These are phyloP conservation scores for Tenthredo distinguenda DNA, from an alignment of 2,888 invertebrate species.

Conservation along the genomic window DNA sequence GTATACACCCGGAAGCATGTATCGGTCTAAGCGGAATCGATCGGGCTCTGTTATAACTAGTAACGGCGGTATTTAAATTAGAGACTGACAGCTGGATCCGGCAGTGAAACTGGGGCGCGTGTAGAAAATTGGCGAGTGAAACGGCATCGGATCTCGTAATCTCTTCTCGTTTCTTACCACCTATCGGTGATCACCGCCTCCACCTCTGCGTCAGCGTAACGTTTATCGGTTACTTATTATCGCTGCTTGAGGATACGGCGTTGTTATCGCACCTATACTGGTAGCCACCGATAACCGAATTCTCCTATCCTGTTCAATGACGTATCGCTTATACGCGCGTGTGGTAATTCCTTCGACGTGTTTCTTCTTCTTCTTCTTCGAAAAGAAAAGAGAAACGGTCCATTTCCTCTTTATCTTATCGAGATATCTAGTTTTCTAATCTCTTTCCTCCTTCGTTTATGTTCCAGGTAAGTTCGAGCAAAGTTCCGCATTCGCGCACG, in stretches of 20 bases:
- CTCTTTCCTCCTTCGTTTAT: background rate
- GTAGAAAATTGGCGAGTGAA: constrained; percentile 33
- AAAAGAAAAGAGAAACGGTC: background rate
- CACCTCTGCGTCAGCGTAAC: background rate
- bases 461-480: constrained; percentile 23
- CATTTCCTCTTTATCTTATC: background rate
- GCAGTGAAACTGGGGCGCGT: constrained; percentile 20
- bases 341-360: background rate
- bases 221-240: background rate
- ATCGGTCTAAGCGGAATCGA: constrained; percentile 11
- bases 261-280: background rate
- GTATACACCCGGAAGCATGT: background rate
- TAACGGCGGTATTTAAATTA: constrained; percentile 28
- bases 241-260: background rate
- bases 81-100: constrained; percentile 16
- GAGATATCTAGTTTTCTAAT: background rate
- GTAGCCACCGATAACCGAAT: background rate
- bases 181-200: background rate
- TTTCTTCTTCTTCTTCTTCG: background rate
- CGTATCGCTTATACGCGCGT: too few relatives aligned
- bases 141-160: background rate
- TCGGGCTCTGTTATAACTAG: background rate
- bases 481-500: background rate
- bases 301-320: background rate
- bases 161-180: background rate